Base-by-base conservation (phyloP, 2,888 invertebrate species). In the Dasypolia templi region DNA sequence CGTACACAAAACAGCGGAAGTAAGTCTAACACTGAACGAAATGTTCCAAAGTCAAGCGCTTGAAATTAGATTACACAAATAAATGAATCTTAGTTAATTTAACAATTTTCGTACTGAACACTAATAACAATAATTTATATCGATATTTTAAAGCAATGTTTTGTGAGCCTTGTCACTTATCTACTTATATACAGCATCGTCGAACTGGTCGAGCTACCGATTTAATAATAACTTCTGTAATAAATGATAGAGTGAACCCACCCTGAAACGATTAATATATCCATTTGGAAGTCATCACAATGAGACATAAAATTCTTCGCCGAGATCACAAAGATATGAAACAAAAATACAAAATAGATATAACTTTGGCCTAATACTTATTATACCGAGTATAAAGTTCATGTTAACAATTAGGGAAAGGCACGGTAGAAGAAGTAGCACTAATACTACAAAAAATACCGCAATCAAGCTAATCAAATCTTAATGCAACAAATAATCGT, bases 131-230 rank as follows among this genome's bases (percentile, higher is more conserved):
- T 83, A 86, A 81, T 86, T 76, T 80, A 35, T 77, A 76, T 75
- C 76, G 73, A 70, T 79, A 75, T 79, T 75, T 81, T 72, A 84
- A 84, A 81, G 82, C 77, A 75, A 82, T 71, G 44, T 61, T 12
- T 78, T 85, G 77, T 82, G 84, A 82, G 82, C 80, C 72, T 84
- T 72, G 77, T 82, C 84, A 75, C 80, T 72, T 77, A 71, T 66
- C 53, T 72, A 68, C 70, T 73, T 72, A 80, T 68, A 72, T 72
- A 68, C 72, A 74, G 63, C 56, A 56, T 73, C 42, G 56, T 66
- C 67, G 22, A 72, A 81, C 44, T 64, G 35, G 62, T 67, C 61
- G 19, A 65, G 70, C 46, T 70, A 78, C 44, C 32, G 32, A 73
- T 73, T 75, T 55, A 66, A 79, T 78, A 78, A 75, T 65, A 84